Evolutionary conservation across 2,113 vertebrate species (phyloP), one percentile per base, ranked within the genome.

Genomic region (Hippolais icterina): DNA sequence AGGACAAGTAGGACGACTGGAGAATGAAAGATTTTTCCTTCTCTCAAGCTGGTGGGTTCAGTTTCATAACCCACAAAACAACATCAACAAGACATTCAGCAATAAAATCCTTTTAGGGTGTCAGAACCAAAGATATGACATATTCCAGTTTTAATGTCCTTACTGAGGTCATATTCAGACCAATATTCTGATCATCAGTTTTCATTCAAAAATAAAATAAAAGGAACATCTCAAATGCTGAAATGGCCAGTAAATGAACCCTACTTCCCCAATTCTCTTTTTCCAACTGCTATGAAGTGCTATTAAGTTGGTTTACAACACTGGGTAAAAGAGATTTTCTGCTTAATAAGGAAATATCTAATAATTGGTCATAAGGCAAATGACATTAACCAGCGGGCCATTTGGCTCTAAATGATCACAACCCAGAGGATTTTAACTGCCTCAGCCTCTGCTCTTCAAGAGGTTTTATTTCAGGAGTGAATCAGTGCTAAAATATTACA

Each of bases 401-500:
- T 96, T 97, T 87, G 93, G 74, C 89, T 97, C 52, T 46, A 52
- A 95, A 90, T 86, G 80, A 80, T 79, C 72, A 61, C 90, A 94
- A 96, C 69, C 94, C 83, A 85, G 68, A 83, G 76, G 64, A 49
- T 87, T 97, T 96, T 92, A 96, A 96, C 33, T 33, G 75, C 83
- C 85, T 92, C 93, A 96, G 82, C 59, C 74, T 93, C 71, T 87
- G 89, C 86, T 91, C 77, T 96, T 94, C 94, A 95, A 96, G 94
- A 97, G 90, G 11, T 97, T 98, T 97, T 83, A 97, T 98, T 98
- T 97, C 97, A 75, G 93, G 90, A 97, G 87, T 95, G 94, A 96
- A 97, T 97, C 84, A 96, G 96, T 95, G 94, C 97, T 98, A 98
- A 98, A 98, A 98, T 81, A 68, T 82, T 53, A 83, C 87, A 52